These are phyloP conservation scores for Armadillidium nasatum DNA, from an alignment of 1,140 invertebrate genomes.

Conservation along the genomic window DNA sequence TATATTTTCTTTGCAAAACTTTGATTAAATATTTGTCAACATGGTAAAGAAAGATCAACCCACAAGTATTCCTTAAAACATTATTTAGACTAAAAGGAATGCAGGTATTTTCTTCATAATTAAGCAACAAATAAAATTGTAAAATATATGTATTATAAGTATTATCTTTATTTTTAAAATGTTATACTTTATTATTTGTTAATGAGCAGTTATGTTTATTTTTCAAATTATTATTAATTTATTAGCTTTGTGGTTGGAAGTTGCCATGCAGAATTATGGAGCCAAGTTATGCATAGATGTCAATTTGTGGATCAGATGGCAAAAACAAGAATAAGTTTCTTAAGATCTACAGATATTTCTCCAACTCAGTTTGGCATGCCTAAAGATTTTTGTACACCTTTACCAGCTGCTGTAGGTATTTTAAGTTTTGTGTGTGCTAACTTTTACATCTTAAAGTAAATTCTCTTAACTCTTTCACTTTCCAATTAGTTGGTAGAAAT, in stretches of 20 bases:
- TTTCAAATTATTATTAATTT: too few relatives aligned
- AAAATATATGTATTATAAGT: too few relatives aligned
- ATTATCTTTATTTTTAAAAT: too few relatives aligned
- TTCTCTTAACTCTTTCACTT: background rate
- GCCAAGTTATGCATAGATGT: background rate
- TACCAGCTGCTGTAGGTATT: background rate
- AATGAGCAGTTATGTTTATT: too few relatives aligned
- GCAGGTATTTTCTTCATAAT: too few relatives aligned
- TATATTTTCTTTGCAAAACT: too few relatives aligned
- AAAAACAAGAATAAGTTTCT: background rate
- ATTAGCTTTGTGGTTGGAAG: background rate
- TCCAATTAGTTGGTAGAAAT: conserved; percentile 32
- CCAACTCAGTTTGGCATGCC: conserved; percentile 1
- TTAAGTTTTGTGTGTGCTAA: background rate
- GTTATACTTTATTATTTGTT: too few relatives aligned
- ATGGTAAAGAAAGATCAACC: too few relatives aligned
- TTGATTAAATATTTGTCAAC: too few relatives aligned
- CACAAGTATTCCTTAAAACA: too few relatives aligned
- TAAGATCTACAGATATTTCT: conserved; percentile 2
- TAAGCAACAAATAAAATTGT: too few relatives aligned
- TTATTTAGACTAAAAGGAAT: too few relatives aligned
- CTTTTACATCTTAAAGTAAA: background rate
- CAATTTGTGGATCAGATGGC: background rate
- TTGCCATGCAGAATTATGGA: background rate
- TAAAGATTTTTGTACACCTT: background rate